Evolutionary conservation across 35 echinoderm and acorn worm genomes (phyloP), one percentile per base, ranked within the genome.

Genomic region (Ptychodera flava): DNA sequence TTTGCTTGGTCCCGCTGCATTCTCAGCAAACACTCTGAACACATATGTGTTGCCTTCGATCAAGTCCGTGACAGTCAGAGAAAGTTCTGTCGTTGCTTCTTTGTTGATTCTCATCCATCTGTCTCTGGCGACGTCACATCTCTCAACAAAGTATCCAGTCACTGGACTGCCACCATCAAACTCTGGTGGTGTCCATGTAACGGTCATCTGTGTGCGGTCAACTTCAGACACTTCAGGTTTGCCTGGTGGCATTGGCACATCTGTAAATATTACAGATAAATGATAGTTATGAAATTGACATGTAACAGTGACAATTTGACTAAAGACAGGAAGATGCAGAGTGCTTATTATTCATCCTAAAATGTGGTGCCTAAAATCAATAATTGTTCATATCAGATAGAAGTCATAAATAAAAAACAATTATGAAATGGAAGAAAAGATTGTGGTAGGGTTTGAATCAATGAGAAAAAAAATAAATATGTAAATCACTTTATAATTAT

Each of bases 71-170:
- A 89, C 92, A 31, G 36, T 90, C 82, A 91, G 91, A 15, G 89
- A 86, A 30, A 89, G 31, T 28, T 97, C 94, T 35, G 78, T 89
- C 75, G 91, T 75, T 36, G 89, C 77, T 85, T 85, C 89, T 76
- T 97, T 93, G 76, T 90, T 90, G 78, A 91, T 87, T 82, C 87
- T 92, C 16, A 91, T 80, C 96, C 96, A 99, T 1, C 90, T 80
- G 28, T 89, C 90, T 30, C 88, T 77, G 35, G 79, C 85, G 16
- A 85, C 88, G 36, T 99, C 96, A 35, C 85, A 85, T 78, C 85
- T 94, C 79, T 99, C 96, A 27, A 99, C 79, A 85, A 99, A 85
- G 85, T 99, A 99, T 38, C 92, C 92, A 33, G 89, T 91, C 16
- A 99, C 89, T 78, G 89, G 87, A 29, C 92, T 94, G 85, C 96